These are phyloP conservation scores for Coelinius sp. DNA, from an alignment of 2,888 invertebrate species.

Conservation along the genomic window DNA sequence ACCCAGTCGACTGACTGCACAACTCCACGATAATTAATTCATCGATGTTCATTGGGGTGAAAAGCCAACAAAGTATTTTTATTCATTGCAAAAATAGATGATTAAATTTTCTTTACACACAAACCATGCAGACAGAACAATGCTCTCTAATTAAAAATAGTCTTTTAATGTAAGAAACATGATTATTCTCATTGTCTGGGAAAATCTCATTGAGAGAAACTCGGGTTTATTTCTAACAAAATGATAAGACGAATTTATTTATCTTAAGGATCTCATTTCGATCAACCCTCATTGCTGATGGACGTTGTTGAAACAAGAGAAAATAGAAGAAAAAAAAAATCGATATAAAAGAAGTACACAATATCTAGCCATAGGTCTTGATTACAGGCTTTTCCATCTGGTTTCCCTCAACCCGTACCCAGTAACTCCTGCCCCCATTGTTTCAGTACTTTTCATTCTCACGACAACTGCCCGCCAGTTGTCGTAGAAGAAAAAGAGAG, in stretches of 20 bases:
- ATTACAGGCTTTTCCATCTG: conserved; percentile 18
- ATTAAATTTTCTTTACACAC: neutral
- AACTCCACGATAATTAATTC: conserved; percentile 46
- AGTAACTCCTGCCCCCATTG: conserved; percentile 17
- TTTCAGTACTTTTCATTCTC: conserved; percentile 8
- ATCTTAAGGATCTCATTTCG: neutral
- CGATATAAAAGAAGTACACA: conserved; percentile 5
- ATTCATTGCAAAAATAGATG: neutral
- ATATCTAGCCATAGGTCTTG: conserved; percentile 11
- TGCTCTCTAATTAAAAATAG: no score
- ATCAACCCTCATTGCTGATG: neutral
- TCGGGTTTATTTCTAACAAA: no score
- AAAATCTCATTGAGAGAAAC: no score
- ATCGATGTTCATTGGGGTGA: conserved; percentile 46
- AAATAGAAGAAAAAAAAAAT: conserved; percentile 12
- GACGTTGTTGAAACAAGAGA: neutral
- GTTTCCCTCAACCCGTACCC: conserved; percentile 2
- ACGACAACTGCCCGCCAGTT: conserved; percentile 13
- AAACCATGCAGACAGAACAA: neutral
- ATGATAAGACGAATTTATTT: no score
- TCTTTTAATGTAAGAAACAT: no score
- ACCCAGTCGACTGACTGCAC: conserved; percentile 43
- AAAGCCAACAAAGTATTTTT: conserved; percentile 34
- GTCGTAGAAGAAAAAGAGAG: neutral
- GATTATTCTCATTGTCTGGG: no score